These are phyloP conservation scores for Sinocyclocheilus anophthalmus DNA, from an alignment of 2,113 vertebrate genomes.

Conservation along the genomic window DNA sequence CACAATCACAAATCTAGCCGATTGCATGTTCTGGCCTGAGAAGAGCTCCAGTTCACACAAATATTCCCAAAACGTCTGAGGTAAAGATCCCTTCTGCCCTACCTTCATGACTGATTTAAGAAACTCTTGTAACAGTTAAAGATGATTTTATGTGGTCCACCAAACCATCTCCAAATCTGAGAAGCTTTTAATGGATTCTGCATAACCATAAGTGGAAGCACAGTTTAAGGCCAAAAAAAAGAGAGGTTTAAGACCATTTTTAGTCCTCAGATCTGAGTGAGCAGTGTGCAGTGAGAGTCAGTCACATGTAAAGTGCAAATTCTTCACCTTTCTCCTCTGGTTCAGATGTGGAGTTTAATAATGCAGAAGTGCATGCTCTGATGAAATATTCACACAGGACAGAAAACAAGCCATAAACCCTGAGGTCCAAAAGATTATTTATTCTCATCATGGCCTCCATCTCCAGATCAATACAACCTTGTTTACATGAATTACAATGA, in stretches of 20 bases:
- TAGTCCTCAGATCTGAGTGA: neutral
- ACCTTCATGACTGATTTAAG: neutral
- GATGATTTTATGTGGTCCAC: slow-evolving; percentile 1
- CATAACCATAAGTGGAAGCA: neutral
- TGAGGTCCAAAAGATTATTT: neutral
- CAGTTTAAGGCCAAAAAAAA: slow-evolving; percentile 1
- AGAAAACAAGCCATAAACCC: slow-evolving; percentile 3
- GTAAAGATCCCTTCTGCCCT: neutral
- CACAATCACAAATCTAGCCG: neutral
- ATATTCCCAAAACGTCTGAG: slow-evolving; percentile 39
- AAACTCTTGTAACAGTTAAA: neutral
- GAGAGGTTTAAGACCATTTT: slow-evolving; percentile 9
- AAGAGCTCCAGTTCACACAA: neutral
- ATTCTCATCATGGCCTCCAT: neutral
- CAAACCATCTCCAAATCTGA: slow-evolving; percentile 19
- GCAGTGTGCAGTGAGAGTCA: neutral
- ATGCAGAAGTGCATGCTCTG: slow-evolving; percentile 21
- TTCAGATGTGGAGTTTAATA: slow-evolving; percentile 36
- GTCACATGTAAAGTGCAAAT: slow-evolving; percentile 21
- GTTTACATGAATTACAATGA: neutral
- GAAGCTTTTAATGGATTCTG: neutral
- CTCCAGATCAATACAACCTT: slow-evolving; percentile 4
- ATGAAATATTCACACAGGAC: slow-evolving; percentile 47
- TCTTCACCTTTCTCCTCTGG: slow-evolving; percentile 20
- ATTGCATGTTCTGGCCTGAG: slow-evolving; percentile 42